Conservation (phyloP, 2,113 vertebrate species). For the Ictidomys tridecemlineatus region DNA sequence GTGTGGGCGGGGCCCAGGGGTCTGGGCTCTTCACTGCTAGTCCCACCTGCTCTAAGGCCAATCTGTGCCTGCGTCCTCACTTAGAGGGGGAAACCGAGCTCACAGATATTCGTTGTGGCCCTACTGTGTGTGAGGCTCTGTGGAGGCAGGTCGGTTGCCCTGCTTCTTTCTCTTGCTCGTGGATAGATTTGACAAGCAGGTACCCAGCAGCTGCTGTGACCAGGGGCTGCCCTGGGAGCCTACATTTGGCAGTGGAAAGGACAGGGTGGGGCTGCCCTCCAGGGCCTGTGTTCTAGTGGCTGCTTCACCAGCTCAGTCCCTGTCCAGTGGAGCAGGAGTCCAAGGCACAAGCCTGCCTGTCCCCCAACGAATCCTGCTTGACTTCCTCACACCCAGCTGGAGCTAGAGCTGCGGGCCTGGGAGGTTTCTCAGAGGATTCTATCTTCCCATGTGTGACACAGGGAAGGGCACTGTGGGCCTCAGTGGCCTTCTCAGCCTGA, state of each 20-base stretch:
- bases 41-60: neutral
- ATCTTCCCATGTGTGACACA: neutral
- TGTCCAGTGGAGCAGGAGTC: neutral
- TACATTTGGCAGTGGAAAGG: neutral
- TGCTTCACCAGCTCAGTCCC: fast-evolving
- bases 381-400: neutral
- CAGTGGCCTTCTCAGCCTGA: neutral
- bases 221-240: fast-evolving
- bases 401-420: neutral
- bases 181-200: no score
- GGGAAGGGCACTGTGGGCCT: no score
- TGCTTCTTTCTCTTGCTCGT: neutral
- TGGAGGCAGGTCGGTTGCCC: neutral
- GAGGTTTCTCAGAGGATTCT: neutral
- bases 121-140: neutral
- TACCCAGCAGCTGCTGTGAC: fast-evolving
- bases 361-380: neutral
- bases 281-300: fast-evolving
- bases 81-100: fast-evolving
- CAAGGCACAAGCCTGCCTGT: neutral
- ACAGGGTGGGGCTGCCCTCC: neutral
- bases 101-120: neutral
- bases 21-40: neutral
- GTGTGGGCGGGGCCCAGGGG: neutral
- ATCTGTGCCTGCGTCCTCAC: neutral